Conservation (phyloP, 2,113 vertebrate genomes). For the Corvus moneduloides region DNA sequence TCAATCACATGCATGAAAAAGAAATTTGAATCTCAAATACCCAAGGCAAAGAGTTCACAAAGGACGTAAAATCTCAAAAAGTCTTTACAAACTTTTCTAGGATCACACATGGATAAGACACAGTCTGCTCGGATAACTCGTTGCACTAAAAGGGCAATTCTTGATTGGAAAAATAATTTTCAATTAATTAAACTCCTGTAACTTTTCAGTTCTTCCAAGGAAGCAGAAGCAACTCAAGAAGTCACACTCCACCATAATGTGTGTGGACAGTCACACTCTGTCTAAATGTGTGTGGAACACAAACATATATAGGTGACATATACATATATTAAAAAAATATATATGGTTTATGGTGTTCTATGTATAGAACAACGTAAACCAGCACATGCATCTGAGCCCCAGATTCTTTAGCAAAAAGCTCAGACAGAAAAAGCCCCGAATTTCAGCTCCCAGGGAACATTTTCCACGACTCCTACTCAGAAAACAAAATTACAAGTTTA, state of each 20-base stretch:
- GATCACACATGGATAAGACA: no score
- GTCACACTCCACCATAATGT: neutral
- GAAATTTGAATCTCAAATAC: neutral
- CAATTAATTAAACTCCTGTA: neutral
- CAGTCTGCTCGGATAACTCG: neutral
- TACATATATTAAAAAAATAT: accelerated
- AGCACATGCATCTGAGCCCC: neutral
- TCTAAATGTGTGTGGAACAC: neutral
- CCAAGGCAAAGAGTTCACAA: neutral
- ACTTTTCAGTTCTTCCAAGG: neutral
- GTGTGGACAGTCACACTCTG: no score
- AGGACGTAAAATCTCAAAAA: neutral
- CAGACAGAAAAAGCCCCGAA: neutral
- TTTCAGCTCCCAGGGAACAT: neutral
- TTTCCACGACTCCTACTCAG: neutral
- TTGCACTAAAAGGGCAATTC: neutral
- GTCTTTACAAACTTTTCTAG: neutral
- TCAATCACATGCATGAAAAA: neutral
- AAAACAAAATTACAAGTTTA: neutral
- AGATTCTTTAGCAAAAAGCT: neutral
- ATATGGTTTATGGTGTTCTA: neutral
- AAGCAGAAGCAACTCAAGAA: neutral
- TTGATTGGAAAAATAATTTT: neutral
- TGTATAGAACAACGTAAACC: neutral
- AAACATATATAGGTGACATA: neutral